Base-by-base conservation (phyloP, 2,888 invertebrate genomes). In the Brenthis ino region DNA sequence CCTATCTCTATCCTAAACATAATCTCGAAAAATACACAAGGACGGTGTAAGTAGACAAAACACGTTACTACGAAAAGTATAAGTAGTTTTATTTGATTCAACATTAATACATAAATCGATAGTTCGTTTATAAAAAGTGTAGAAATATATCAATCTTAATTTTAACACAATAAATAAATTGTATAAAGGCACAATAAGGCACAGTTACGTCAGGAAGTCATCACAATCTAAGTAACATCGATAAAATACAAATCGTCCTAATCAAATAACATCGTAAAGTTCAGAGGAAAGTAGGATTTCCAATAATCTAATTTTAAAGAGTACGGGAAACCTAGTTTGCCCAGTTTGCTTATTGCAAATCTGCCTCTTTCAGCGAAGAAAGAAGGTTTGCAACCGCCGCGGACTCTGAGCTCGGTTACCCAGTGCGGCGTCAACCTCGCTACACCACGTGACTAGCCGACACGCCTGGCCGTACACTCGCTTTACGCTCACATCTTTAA, bases 1-100 rank as follows among this genome's bases (percentile, higher is more conserved):
- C 82, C 86, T 87, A 85, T 84, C 82, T 84, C 88, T 86, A 84
- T 81, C 82, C 87, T 90, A 90, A 82, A 79, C 82, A 88, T 91
- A 92, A 92, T 93, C 92, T 92, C 91, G 86, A 89, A 90, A 88
- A 90, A 90, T 91, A 88, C 88, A 88, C 89, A 90, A 91, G 93
- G 93, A 93, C 93, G 93, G 92, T 91, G 91, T 91, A 90, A 90
- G 87, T 89, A 88, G 89, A 88, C 87, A 88, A 87, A 87, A 85
- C 85, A 86, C 82, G 80, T 84, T 80, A 84, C 83, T 85, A 86
- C 84, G 81, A 87, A 81, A 82, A 82, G 78, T 76, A 77, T 82
- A 85, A 86, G 85, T 88, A 89, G 82, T 85, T 86, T 82, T 83
- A 80, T 83, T 83, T 77, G 82, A 80, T 83, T 84, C 83, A 74